Evolutionary conservation across 2,113 vertebrate species (phyloP).

Genomic region (Menidia beryllina): DNA sequence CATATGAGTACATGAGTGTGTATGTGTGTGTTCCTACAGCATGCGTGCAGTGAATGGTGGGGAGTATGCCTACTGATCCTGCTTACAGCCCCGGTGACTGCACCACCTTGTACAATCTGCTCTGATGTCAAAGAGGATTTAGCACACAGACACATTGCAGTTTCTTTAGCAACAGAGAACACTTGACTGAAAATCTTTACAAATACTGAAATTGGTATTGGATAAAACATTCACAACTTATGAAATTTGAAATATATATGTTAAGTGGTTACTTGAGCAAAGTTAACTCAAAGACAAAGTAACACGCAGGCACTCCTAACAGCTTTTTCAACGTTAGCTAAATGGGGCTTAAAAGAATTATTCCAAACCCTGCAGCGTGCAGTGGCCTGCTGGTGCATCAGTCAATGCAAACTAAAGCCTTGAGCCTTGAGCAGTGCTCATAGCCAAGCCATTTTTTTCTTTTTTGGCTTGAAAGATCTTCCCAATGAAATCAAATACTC

Average conservation of each 20-base stretch:
- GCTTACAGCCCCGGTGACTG: conserved; percentile 70
- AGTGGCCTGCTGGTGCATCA: conserved; percentile 11
- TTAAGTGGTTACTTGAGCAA: neutral
- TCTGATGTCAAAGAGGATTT: conserved; percentile 75
- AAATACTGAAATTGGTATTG: conserved; percentile 43
- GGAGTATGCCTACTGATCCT: conserved; percentile 70
- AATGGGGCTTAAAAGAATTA: neutral
- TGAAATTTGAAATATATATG: conserved; percentile 9
- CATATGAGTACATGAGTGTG: conserved; percentile 17
- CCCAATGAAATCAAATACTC: neutral
- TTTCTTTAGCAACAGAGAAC: conserved; percentile 64
- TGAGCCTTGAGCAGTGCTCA: conserved; percentile 6
- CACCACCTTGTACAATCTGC: conserved; percentile 71
- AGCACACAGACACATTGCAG: conserved; percentile 53
- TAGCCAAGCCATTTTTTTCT: conserved; percentile 16
- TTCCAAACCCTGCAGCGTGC: conserved; percentile 12
- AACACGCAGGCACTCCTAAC: neutral
- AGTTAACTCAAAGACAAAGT: neutral
- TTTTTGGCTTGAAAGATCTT: neutral
- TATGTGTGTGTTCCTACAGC: conserved; percentile 32
- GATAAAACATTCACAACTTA: conserved; percentile 24
- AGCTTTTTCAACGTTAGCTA: neutral
- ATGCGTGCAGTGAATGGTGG: conserved; percentile 46
- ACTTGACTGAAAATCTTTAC: conserved; percentile 36
- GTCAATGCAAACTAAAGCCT: conserved; percentile 12